These are phyloP conservation scores for Lamprologus ornatipinnis DNA, from an alignment of 2,113 vertebrate species.

Conservation along the genomic window DNA sequence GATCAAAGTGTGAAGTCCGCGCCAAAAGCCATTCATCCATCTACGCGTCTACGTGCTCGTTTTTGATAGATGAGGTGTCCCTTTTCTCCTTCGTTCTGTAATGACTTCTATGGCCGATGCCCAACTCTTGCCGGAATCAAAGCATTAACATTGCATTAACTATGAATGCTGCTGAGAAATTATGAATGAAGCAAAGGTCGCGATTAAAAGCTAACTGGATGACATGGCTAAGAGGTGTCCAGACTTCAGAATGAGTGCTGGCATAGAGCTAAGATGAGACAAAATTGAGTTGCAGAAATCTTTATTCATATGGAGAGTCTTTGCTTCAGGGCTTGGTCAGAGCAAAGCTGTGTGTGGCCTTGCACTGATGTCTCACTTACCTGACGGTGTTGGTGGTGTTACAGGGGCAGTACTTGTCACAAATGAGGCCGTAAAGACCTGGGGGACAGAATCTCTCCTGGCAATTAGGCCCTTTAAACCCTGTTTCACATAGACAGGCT, in stretches of 20 bases:
- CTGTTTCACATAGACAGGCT: constrained; percentile 86
- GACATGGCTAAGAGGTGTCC: constrained; percentile 55
- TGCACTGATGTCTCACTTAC: constrained; percentile 63
- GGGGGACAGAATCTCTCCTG: constrained; percentile 91
- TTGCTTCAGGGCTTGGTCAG: neutral
- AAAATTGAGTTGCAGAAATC: constrained; percentile 13
- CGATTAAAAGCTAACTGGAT: constrained; percentile 64
- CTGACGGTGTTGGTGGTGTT: constrained; percentile 84
- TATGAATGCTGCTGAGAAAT: constrained; percentile 65
- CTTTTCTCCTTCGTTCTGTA: constrained; percentile 60
- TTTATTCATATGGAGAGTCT: constrained; percentile 1
- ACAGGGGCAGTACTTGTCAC: constrained; percentile 89
- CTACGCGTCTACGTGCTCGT: constrained; percentile 12
- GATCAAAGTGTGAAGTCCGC: constrained; percentile 37
- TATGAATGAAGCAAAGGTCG: constrained; percentile 70
- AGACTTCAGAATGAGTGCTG: constrained; percentile 52
- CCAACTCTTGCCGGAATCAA: constrained; percentile 55
- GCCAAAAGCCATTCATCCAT: constrained; percentile 44
- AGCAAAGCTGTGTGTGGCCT: neutral
- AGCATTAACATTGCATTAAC: constrained; percentile 71
- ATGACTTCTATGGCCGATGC: constrained; percentile 51
- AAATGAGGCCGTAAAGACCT: constrained; percentile 87
- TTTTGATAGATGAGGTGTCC: constrained; percentile 55
- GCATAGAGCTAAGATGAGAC: constrained; percentile 26
- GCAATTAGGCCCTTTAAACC: constrained; percentile 89